Percentiles rank a stretch among this genome's conserved stretches.
These are phyloP conservation scores for Lathronympha strigana DNA, from an alignment of 2,888 invertebrate genomes.

Conservation along the genomic window DNA sequence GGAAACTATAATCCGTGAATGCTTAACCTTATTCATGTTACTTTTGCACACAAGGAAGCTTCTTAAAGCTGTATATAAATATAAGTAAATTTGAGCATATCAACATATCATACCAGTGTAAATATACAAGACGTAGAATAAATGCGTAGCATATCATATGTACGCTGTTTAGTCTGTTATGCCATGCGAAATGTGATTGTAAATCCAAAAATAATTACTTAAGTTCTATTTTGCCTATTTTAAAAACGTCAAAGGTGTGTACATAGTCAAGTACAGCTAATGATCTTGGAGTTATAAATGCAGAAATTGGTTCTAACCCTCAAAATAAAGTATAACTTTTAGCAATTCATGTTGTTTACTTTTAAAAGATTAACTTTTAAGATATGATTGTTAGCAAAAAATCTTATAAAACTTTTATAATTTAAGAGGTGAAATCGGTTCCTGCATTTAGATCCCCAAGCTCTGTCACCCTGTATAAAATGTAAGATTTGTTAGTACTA, in stretches of 20 bases:
- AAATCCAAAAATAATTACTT: constrained; percentile 3
- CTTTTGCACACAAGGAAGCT: background rate
- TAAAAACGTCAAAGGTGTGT: background rate
- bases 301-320: background rate
- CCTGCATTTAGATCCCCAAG: background rate
- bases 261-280: background rate
- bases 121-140: constrained; percentile 26
- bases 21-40: background rate
- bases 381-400: no score
- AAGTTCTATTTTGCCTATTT: background rate
- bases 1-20: background rate
- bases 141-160: constrained; percentile 34
- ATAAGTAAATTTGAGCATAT: constrained; percentile 9
- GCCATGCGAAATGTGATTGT: background rate
- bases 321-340: background rate
- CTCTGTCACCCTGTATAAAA: background rate
- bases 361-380: no score
- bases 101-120: constrained; percentile 38
- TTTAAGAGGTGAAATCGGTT: background rate
- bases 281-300: background rate
- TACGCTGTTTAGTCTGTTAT: background rate
- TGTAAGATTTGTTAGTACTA: constrained; percentile 35
- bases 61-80: background rate
- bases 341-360: no score
- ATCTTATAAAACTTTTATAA: no score